Conservation (phyloP, 2,797 vertebrate species). For the Fistularia commersonii region DNA sequence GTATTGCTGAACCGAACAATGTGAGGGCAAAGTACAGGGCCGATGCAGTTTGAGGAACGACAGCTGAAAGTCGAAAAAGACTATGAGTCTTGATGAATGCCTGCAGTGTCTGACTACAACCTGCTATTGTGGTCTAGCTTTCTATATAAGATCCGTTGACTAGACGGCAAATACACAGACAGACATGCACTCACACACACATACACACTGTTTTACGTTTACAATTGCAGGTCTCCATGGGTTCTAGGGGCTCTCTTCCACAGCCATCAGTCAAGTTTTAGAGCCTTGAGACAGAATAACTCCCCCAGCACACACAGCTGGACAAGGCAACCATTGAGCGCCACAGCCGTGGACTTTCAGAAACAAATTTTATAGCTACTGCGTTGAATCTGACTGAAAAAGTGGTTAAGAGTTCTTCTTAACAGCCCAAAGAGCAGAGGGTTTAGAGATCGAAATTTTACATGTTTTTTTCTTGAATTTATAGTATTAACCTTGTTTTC, state of each 20-base stretch:
- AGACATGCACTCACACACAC: slow-evolving; percentile 15
- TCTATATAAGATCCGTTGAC: slow-evolving; percentile 50
- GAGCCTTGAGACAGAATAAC: slow-evolving; percentile 43
- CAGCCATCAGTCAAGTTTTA: slow-evolving; percentile 56
- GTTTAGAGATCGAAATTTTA: no score
- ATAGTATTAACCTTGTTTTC: no score
- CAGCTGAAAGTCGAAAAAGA: slow-evolving; percentile 37
- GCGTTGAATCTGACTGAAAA: slow-evolving; percentile 2
- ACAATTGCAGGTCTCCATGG: slow-evolving; percentile 36
- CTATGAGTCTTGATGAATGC: slow-evolving; percentile 47
- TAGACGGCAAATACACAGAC: slow-evolving; percentile 8
- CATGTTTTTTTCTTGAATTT: no score
- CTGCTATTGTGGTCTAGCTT: slow-evolving; percentile 61
- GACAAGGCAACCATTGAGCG: slow-evolving; percentile 50
- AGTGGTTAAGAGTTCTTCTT: no score
- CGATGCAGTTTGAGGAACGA: slow-evolving; percentile 28
- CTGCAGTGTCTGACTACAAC: slow-evolving; percentile 55
- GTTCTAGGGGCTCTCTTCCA: slow-evolving; percentile 49
- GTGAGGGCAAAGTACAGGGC: slow-evolving; percentile 18
- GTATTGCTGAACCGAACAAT: slow-evolving; percentile 19
- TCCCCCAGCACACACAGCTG: slow-evolving; percentile 39
- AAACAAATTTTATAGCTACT: slow-evolving; percentile 23
- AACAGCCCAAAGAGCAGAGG: no score
- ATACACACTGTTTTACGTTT: slow-evolving; percentile 27
- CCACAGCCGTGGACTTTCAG: slow-evolving; percentile 19